These are phyloP conservation scores for Spongilla lacustris DNA, from an alignment of 37 sponge, comb jelly and placozoan species.

Conservation along the genomic window DNA sequence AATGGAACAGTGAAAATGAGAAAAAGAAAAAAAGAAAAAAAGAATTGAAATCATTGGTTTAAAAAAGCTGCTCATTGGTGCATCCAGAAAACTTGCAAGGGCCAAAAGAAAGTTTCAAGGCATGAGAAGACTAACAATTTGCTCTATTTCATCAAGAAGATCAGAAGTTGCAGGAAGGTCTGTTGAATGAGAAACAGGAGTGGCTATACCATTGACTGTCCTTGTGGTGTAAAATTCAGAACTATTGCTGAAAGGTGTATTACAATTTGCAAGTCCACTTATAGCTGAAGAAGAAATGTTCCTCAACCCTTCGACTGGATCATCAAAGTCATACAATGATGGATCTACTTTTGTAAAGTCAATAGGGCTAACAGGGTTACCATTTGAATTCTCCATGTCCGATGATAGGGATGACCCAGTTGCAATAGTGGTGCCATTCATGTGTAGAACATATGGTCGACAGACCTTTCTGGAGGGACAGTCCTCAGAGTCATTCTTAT, in stretches of 20 bases:
- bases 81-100: neutral
- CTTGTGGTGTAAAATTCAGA: neutral
- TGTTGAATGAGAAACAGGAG: neutral
- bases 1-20: neutral
- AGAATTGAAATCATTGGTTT: neutral
- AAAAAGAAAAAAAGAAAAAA: neutral
- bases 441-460: neutral
- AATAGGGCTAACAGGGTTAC: conserved; percentile 47
- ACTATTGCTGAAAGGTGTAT: neutral
- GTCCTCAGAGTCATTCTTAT: neutral
- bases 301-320: conserved; percentile 8
- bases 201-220: neutral
- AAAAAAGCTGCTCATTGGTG: neutral
- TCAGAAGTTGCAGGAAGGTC: conserved; percentile 11
- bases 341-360: conserved; percentile 74
- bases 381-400: conserved; percentile 9
- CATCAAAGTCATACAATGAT: conserved; percentile 71
- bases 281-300: neutral
- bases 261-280: neutral
- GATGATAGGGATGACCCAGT: conserved; percentile 17
- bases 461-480: conserved; percentile 4
- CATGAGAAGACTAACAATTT: conserved; percentile 67
- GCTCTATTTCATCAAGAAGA: conserved; percentile 50
- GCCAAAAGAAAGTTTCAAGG: conserved; percentile 11
- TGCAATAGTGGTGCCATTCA: conserved; percentile 15